Evolutionary conservation across 2,888 invertebrate genomes (phyloP).

Genomic region (Syrphus vitripennis): DNA sequence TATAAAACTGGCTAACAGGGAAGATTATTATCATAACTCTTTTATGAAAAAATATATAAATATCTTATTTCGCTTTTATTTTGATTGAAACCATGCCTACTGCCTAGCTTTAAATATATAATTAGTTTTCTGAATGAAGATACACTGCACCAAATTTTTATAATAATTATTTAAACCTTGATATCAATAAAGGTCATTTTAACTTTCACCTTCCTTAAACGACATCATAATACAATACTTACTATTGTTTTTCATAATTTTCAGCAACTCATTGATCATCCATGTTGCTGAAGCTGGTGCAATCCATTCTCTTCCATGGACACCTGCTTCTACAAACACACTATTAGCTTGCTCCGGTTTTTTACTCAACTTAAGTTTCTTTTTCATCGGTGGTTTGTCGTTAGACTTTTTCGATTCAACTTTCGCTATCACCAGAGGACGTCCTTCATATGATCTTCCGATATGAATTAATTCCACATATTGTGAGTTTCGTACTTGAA

Average conservation of each 20-base stretch:
- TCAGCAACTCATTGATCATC: conserved; percentile 86
- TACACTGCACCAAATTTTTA: too few relatives aligned
- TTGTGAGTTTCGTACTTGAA: conserved; percentile 85
- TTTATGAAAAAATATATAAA: too few relatives aligned
- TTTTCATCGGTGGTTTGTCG: conserved; percentile 74
- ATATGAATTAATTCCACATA: conserved; percentile 86
- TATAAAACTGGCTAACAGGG: too few relatives aligned
- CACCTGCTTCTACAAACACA: conserved; percentile 91
- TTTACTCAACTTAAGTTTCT: conserved; percentile 76
- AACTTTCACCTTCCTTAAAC: background rate
- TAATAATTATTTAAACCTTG: too few relatives aligned
- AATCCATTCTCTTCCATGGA: conserved; percentile 91
- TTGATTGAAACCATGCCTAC: too few relatives aligned
- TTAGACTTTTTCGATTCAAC: conserved; percentile 82
- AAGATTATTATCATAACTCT: too few relatives aligned
- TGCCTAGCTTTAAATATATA: too few relatives aligned
- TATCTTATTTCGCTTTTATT: too few relatives aligned
- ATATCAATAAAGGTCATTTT: background rate
- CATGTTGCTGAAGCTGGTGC: conserved; percentile 89
- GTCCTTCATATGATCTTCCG: conserved; percentile 88
- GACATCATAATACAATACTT: conserved; percentile 72
- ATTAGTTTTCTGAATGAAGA: too few relatives aligned
- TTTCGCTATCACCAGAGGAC: conserved; percentile 87
- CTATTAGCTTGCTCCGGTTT: conserved; percentile 86
- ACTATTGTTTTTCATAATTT: conserved; percentile 84